Conservation (phyloP, 2,888 invertebrate genomes). For the Gari tellinella region DNA sequence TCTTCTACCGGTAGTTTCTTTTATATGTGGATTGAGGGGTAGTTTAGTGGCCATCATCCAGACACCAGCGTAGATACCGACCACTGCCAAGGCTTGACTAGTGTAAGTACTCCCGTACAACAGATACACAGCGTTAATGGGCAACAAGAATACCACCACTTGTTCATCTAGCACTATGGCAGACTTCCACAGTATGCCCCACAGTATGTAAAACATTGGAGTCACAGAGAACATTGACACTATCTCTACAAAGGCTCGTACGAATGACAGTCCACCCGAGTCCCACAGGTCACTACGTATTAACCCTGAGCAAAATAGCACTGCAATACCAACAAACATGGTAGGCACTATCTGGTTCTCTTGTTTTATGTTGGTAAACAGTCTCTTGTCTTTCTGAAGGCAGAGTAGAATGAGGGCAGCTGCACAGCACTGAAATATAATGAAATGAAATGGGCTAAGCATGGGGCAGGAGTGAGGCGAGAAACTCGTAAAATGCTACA, state of each 20-base stretch:
- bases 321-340: constrained; percentile 63
- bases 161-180: constrained; percentile 68
- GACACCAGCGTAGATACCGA: constrained; percentile 65
- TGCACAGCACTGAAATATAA: constrained; percentile 74
- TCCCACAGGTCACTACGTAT: constrained; percentile 68
- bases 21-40: constrained; percentile 63
- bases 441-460: background rate
- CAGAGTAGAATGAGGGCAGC: constrained; percentile 72
- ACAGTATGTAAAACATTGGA: constrained; percentile 72
- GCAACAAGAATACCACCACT: constrained; percentile 74
- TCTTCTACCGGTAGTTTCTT: constrained; percentile 58
- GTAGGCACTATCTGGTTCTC: constrained; percentile 75
- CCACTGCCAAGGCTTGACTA: constrained; percentile 66
- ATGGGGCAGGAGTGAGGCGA: background rate
- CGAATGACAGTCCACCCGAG: constrained; percentile 48
- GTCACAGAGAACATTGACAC: constrained; percentile 58
- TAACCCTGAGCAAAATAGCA: constrained; percentile 67
- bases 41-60: constrained; percentile 77
- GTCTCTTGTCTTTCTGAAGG: constrained; percentile 71
- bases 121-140: constrained; percentile 69
- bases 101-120: constrained; percentile 72
- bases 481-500: background rate
- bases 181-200: constrained; percentile 74
- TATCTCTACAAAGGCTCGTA: constrained; percentile 71
- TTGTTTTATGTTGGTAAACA: constrained; percentile 66